Conservation (phyloP, 2,797 vertebrate genomes). For the Odontamblyopus lacepedii region DNA sequence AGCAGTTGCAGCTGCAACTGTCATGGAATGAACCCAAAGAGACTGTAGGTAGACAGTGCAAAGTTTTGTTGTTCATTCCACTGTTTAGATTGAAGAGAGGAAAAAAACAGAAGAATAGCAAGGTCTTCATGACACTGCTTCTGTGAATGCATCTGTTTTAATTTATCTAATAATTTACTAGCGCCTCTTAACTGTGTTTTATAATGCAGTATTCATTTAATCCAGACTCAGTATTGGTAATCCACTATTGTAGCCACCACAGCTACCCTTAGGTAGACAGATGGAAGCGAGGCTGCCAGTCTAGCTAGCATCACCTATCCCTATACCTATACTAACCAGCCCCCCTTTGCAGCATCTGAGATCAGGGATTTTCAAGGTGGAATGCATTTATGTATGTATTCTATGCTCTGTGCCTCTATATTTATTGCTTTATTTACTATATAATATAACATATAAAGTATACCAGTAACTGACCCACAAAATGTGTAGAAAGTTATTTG, state of each 20-base stretch:
- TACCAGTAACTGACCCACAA: neutral
- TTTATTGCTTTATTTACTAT: too few species aligned
- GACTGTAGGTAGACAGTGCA: neutral
- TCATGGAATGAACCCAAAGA: slow-evolving; percentile 15
- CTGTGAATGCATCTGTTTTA: neutral
- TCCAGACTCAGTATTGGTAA: neutral
- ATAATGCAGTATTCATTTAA: too few species aligned
- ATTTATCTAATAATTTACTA: neutral
- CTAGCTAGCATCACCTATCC: too few species aligned
- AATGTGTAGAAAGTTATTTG: neutral
- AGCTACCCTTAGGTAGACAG: neutral
- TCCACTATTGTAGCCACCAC: neutral
- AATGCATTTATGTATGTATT: too few species aligned
- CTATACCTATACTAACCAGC: too few species aligned
- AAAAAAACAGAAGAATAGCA: neutral
- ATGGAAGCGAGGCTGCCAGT: neutral
- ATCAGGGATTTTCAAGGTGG: too few species aligned
- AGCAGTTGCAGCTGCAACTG: neutral
- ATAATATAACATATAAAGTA: too few species aligned
- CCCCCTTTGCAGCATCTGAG: too few species aligned
- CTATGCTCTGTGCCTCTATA: too few species aligned
- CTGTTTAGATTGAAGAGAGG: neutral
- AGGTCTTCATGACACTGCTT: neutral
- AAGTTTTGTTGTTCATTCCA: neutral
- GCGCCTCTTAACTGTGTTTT: neutral